Percentiles rank a stretch among this genome's conserved stretches.
Evolutionary conservation across 2,113 vertebrate species (phyloP).

Genomic region (Nothobranchius kuhntae): DNA sequence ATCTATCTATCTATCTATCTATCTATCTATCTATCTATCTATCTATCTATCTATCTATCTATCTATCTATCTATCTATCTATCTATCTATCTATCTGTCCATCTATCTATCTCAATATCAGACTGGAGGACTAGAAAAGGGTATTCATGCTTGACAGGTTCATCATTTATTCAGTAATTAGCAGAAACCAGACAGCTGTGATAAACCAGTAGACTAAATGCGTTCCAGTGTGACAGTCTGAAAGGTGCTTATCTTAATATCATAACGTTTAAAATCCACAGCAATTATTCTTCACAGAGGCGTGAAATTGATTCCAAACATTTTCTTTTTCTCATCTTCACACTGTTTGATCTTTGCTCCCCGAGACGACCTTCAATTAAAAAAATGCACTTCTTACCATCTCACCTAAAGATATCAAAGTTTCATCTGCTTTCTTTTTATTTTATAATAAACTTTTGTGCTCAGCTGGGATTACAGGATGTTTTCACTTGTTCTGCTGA

Average conservation of each 20-base stretch:
- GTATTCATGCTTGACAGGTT: conserved; percentile 37
- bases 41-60: conserved; percentile 9
- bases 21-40: neutral
- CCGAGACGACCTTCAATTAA: conserved; percentile 57
- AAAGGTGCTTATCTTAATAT: conserved; percentile 69
- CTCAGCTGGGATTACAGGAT: conserved; percentile 3
- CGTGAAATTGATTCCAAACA: conserved; percentile 79
- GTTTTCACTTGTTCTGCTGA: conserved; percentile 8
- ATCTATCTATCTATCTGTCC: neutral
- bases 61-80: neutral
- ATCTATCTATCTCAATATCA: conserved; percentile 1
- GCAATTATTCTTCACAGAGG: conserved; percentile 73
- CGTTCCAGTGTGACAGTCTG: conserved; percentile 54
- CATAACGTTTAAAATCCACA: conserved; percentile 71
- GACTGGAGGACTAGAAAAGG: neutral
- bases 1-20: conserved; percentile 3
- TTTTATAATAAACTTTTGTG: conserved; percentile 7
- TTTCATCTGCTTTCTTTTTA: conserved; percentile 2
- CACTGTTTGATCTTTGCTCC: conserved; percentile 67
- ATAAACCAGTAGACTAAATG: conserved; percentile 58
- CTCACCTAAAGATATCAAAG: conserved; percentile 36
- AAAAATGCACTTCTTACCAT: conserved; percentile 47
- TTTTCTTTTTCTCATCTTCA: conserved; percentile 59
- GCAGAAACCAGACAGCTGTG: conserved; percentile 46
- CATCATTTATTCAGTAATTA: conserved; percentile 65